Evolutionary conservation across 2,113 vertebrate species (phyloP).

Genomic region (Lanius collurio): DNA sequence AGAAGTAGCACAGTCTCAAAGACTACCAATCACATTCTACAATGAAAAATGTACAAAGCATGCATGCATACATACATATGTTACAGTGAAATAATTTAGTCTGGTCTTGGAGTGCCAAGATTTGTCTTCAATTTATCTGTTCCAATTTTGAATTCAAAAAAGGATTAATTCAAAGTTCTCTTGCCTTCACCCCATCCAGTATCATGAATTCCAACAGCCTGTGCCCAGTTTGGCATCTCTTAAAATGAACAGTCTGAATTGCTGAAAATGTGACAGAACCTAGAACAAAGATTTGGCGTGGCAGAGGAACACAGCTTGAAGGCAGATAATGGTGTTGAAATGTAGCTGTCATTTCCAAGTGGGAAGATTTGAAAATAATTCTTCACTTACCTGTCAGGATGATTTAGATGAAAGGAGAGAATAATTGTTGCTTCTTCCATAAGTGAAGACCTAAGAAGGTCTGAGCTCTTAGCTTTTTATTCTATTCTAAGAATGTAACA

Average conservation of each 20-base stretch:
- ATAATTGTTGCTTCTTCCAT: neutral
- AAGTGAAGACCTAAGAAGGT: neutral
- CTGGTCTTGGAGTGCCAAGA: neutral
- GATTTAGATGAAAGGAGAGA: neutral
- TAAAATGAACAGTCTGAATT: neutral
- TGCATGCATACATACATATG: neutral
- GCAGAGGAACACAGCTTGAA: neutral
- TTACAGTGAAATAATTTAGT: neutral
- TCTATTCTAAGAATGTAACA: neutral
- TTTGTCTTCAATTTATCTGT: neutral
- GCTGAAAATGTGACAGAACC: neutral
- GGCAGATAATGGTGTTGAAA: conserved; percentile 12
- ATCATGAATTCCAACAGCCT: neutral
- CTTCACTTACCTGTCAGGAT: neutral
- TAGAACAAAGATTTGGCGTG: neutral
- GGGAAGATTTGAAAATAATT: conserved; percentile 19
- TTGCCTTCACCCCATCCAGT: neutral
- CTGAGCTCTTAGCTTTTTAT: neutral
- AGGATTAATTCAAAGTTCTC: neutral
- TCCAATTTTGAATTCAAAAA: neutral
- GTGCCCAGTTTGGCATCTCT: neutral
- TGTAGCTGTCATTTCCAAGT: neutral
- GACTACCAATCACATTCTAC: neutral
- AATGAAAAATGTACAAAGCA: neutral
- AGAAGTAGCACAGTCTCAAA: neutral